phyloP scores from a whole-genome alignment of 2,797 vertebrate species.

The Pipistrellus kuhlii region DNA sequence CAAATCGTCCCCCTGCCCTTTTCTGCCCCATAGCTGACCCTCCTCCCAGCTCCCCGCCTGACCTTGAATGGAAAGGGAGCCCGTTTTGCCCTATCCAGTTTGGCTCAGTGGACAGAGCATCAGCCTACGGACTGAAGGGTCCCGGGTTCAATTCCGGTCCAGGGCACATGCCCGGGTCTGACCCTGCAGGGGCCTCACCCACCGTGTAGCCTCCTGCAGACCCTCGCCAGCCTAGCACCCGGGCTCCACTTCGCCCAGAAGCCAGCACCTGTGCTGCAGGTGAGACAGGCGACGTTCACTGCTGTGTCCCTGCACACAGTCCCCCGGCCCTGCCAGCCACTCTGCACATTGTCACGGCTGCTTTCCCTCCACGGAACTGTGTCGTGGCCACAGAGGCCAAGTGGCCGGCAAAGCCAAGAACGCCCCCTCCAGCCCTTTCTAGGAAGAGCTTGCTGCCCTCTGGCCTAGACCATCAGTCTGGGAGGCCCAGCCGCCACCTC shows the following conservation, averaged over 20 bases:
- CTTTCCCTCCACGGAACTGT: fast-evolving
- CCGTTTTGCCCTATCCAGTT: too few relatives aligned
- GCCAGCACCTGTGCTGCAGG: fast-evolving
- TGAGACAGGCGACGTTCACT: fast-evolving
- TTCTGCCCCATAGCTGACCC: neutral
- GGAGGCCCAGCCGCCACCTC: neutral
- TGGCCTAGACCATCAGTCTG: neutral
- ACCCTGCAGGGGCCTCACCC: fast-evolving
- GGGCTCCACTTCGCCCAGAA: neutral
- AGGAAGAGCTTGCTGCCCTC: neutral
- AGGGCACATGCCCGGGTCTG: too few relatives aligned
- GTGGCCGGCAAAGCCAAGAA: neutral
- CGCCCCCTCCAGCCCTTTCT: fast-evolving
- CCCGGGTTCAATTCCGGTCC: too few relatives aligned
- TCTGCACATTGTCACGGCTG: fast-evolving
- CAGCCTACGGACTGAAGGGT: too few relatives aligned
- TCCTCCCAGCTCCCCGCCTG: neutral
- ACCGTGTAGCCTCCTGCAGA: fast-evolving
- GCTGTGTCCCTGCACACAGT: too few relatives aligned
- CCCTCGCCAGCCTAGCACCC: fast-evolving
- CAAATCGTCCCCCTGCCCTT: neutral
- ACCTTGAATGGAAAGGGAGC: neutral
- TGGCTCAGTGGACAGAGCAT: too few relatives aligned
- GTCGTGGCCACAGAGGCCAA: too few relatives aligned
- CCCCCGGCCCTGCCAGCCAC: fast-evolving